These are phyloP conservation scores for Myotis pilosus DNA, from an alignment of 2,797 vertebrate genomes.

Conservation along the genomic window DNA sequence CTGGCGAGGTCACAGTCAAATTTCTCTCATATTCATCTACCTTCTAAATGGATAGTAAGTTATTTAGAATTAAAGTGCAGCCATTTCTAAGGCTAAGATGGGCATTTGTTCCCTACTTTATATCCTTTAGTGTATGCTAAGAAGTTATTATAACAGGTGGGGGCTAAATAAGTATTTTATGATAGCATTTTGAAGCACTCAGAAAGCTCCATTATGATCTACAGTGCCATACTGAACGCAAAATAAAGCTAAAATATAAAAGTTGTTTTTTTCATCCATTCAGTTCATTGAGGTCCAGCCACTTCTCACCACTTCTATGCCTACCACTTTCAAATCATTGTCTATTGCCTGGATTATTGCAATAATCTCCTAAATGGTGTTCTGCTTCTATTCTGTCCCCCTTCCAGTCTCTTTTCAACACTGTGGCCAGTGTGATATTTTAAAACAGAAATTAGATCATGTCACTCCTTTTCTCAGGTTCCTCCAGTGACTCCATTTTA, in stretches of 20 bases:
- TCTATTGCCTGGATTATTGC: background rate
- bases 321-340: background rate
- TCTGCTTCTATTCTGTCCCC: background rate
- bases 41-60: background rate
- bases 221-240: background rate
- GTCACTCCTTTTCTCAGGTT: background rate
- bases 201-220: background rate
- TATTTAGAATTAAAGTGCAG: background rate
- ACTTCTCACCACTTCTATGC: background rate
- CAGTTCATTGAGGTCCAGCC: background rate
- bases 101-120: background rate
- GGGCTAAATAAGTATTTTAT: background rate
- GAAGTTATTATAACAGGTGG: constrained; percentile 3
- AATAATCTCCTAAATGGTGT: background rate
- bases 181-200: background rate
- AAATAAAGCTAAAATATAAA: background rate
- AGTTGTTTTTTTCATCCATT: background rate
- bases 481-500: background rate
- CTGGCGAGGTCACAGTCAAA: background rate
- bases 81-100: background rate
- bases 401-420: background rate
- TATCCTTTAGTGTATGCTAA: background rate
- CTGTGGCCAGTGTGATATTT: background rate
- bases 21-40: background rate
- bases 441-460: background rate